A percentile compares a stretch with the other conserved stretches of the same genome.
Evolutionary conservation across 2,113 vertebrate species (phyloP).

Genomic region (Sclerurus mexicanus): DNA sequence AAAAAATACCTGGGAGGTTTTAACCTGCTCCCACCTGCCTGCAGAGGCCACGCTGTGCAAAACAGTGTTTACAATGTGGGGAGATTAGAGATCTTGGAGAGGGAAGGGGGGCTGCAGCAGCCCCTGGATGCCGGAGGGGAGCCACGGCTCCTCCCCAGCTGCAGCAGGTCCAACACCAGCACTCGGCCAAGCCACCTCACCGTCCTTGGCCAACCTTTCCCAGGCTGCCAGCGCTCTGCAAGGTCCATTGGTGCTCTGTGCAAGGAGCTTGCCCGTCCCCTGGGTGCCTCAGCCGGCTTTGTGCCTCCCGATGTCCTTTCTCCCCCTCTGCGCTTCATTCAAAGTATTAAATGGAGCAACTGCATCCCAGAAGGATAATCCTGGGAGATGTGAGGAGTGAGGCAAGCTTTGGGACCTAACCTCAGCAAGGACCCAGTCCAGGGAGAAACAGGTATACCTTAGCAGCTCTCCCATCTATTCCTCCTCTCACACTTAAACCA

Average conservation of each 20-base stretch:
- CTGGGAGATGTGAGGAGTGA: not conserved
- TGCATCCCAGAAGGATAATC: not conserved
- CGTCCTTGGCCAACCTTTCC: not conserved
- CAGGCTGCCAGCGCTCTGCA: not conserved
- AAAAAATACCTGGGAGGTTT: not conserved
- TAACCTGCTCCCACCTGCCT: not conserved
- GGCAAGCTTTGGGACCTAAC: not conserved
- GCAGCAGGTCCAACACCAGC: not conserved
- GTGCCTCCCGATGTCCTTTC: not conserved
- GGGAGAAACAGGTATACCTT: not conserved
- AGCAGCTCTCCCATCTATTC: not conserved
- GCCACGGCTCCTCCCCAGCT: not conserved
- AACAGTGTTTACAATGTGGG: not conserved
- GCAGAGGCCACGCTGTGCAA: not conserved
- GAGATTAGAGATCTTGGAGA: not conserved
- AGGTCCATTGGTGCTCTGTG: not conserved
- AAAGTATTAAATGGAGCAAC: rapidly evolving
- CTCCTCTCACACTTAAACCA: not conserved
- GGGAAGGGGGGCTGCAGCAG: not conserved
- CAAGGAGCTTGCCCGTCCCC: not conserved
- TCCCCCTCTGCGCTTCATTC: not conserved
- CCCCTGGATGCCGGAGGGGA: not conserved
- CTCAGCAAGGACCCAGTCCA: not conserved
- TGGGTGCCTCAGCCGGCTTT: not conserved
- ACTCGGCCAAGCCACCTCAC: not conserved